phyloP scores from a whole-genome alignment of 1,140 invertebrate species.

The Leptopilina boulardi region DNA sequence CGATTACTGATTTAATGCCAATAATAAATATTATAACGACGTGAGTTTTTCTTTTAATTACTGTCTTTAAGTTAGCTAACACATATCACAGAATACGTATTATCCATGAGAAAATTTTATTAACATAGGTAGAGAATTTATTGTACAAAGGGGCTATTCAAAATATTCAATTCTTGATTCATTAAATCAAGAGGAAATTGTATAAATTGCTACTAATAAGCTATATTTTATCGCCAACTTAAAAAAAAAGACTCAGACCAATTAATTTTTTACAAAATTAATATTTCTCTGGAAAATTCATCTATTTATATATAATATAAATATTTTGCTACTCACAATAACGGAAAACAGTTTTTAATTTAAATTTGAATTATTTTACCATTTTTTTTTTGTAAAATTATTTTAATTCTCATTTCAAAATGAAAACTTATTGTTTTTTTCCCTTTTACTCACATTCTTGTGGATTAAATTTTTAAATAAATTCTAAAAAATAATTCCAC shows the following conservation, averaged over 20 bases:
- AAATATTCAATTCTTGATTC: slow-evolving; percentile 4
- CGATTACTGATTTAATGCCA: slow-evolving; percentile 37
- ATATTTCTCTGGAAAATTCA: neutral
- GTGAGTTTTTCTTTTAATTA: slow-evolving; percentile 9
- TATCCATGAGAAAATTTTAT: slow-evolving; percentile 51
- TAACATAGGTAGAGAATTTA: slow-evolving; percentile 35
- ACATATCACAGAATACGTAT: slow-evolving; percentile 75
- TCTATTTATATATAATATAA: neutral
- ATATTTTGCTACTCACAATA: neutral
- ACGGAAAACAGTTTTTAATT: neutral
- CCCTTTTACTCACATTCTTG: no score
- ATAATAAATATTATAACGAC: slow-evolving; percentile 40
- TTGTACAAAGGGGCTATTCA: slow-evolving; percentile 2
- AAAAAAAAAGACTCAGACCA: neutral
- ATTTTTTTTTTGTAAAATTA: no score
- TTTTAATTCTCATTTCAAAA: no score
- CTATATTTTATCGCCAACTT: neutral
- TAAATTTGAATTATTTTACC: neutral
- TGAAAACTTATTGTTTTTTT: no score
- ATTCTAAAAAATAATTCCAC: neutral
- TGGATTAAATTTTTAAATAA: no score
- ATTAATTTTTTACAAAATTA: neutral
- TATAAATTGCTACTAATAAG: slow-evolving; percentile 2
- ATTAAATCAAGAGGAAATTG: neutral
- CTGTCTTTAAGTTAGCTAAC: slow-evolving; percentile 66